Evolutionary conservation across 2,113 vertebrate genomes (phyloP), one percentile per base, ranked within the genome.

Genomic region (Myiagra hebetior): DNA sequence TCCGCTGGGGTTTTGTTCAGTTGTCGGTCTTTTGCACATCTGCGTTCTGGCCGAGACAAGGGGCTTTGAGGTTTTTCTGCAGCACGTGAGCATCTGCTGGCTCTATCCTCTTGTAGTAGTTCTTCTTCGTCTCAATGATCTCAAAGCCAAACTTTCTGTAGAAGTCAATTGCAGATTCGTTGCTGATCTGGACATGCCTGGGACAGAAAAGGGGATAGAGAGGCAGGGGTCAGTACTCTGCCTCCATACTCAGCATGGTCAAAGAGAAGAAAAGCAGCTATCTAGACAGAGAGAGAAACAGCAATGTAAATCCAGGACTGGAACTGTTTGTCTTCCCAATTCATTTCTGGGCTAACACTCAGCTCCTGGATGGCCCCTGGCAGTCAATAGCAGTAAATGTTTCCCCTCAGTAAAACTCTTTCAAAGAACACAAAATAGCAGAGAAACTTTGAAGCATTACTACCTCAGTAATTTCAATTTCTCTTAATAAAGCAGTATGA

Each of bases 31-130:
- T 99, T 97, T 99, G 99, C 97, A 99, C 98, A 78, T 99, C 99
- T 98, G 98, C 98, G n/a, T 97, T 98, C 97, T 98, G 98, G 92
- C 98, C 98, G 79, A 98, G 98, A 92, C 98, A 98, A 97, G 94
- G 98, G 98, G 98, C 98, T 98, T 98, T 99, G 98, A 99, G 99
- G 97, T 99, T 99, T 98, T 99, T 99, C 98, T 99, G 99, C 98
- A 99, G 98, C 97, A 99, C 99, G 7, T 99, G 99, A 91, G 99
- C 99, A 76, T 99, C 99, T 94, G 99, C 99, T 0, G 99, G 99
- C 96, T 99, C 99, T 99, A 99, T 99, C 98, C 99, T 99, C 98
- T 99, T 99, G 98, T 99, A 99, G 98, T 99, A 99, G 98, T 99
- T 99, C 98, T 99, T 99, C 99, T 99, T 99, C 85, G 99, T 99